Evolutionary conservation across 2,888 invertebrate species (phyloP).

Genomic region (Tetheella fluctuosa): DNA sequence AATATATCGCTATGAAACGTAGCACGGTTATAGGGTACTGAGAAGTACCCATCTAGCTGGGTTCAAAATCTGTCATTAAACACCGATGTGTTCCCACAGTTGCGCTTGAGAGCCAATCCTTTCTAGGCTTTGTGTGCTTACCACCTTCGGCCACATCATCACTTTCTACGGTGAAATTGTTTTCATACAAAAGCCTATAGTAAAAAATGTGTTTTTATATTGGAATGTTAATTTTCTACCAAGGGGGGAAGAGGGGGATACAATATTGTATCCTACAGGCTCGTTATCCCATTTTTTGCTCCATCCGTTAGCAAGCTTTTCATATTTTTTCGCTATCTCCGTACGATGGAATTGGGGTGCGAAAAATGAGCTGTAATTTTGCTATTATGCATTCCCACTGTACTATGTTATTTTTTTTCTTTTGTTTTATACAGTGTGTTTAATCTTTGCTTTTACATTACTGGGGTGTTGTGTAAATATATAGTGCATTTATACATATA

Average conservation of each 20-base stretch:
- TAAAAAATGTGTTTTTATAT: background rate
- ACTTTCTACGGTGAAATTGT: no score
- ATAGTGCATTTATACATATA: background rate
- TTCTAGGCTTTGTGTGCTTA: no score
- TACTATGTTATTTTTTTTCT: conserved; percentile 30
- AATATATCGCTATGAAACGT: no score
- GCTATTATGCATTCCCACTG: conserved; percentile 44
- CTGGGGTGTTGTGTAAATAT: background rate
- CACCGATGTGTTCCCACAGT: no score
- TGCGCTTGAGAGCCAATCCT: no score
- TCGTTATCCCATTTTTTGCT: conserved; percentile 23
- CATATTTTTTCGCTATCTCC: conserved; percentile 23
- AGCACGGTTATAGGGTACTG: no score
- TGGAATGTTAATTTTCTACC: conserved; percentile 29
- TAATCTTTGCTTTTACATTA: conserved; percentile 6
- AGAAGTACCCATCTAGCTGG: no score
- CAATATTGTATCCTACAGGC: conserved; percentile 31
- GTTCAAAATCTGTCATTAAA: no score
- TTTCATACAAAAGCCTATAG: no score
- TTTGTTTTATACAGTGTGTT: conserved; percentile 24
- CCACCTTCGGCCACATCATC: no score
- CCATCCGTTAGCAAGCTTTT: conserved; percentile 36
- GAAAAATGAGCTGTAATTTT: conserved; percentile 50
- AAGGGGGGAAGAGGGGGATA: conserved; percentile 20
- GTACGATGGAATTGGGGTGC: conserved; percentile 23